Percentiles rank a stretch among this genome's conserved stretches.
Evolutionary conservation across 2,888 invertebrate genomes (phyloP).

Genomic region (Trachelus troglodyta): DNA sequence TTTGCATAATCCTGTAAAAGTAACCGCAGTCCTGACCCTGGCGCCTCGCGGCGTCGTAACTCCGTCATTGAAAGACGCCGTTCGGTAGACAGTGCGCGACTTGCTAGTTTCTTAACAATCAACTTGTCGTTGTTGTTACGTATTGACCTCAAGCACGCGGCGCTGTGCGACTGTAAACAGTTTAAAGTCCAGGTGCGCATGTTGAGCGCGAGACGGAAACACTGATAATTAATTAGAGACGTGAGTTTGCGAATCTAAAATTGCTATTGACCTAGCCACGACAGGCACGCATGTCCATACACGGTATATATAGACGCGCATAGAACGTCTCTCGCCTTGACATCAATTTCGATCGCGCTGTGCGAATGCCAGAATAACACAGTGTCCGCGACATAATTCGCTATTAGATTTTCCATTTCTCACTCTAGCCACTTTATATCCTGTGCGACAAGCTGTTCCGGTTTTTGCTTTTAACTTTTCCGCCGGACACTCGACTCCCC

Average conservation of each 20-base stretch:
- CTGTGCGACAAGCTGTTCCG: not conserved
- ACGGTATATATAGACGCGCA: not conserved
- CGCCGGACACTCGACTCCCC: not conserved
- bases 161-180: conserved; percentile 15
- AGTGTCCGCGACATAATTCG: not conserved
- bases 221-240: not conserved
- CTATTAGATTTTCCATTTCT: not conserved
- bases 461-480: not conserved
- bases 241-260: not conserved
- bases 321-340: not conserved
- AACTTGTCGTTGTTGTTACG: not conserved
- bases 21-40: not conserved
- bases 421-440: not conserved
- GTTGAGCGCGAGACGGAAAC: not conserved
- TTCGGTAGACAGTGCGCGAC: not conserved
- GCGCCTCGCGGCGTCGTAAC: not conserved
- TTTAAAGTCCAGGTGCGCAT: conserved; percentile 21
- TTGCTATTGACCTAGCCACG: not conserved
- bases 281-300: not conserved
- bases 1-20: not conserved
- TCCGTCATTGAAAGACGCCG: not conserved
- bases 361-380: not conserved
- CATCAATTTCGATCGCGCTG: not conserved
- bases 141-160: not conserved
- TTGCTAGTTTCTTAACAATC: not conserved